Base-by-base conservation (phyloP, 1,140 invertebrate species). In the Apocrypta bakeri region DNA sequence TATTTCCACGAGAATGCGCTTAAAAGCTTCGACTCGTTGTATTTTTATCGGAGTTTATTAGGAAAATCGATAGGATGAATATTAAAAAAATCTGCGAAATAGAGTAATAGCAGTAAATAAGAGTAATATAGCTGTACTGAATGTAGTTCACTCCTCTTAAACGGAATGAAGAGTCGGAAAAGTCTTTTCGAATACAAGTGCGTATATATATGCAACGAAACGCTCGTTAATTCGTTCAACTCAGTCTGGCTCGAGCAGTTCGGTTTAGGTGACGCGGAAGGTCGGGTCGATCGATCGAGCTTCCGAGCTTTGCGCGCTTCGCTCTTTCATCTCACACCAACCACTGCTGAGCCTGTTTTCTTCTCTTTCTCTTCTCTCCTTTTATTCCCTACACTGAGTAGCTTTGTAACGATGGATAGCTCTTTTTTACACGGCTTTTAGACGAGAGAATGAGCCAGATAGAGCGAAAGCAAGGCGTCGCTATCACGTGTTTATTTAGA, bases 201-300 rank as follows among this genome's bases (percentile, higher is more conserved):
- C 21, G 42, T 17, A 42, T 42, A 48, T 48, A n/a, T 48, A 48
- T 17, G 21, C 42, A 14, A 17, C 12, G 42, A 37, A 1, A 17
- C 1, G 1, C 42, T 12, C 42, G 48, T n/a, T 56, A 56, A 56
- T 56, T 56, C 21, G 21, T 7, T n/a, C 21, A n/a, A n/a, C 48
- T 6, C 3, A 3, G 3, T 21, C 17, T n/a, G 14, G 17, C 1
- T 14, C 48, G 48, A 17, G 48, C 17, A n/a, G 48, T n/a, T 21
- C 48, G n/a, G 48, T 56, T 56, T 56, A 56, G 17, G 21, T 7
- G 48, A 56, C 12, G 64, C 64, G 64, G 14, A 66, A 66, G 64
- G 64, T 66, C 64, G 48, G 64, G 8, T 61, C 64, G 64, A 66
- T 66, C 64, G 64, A 66, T 66, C 64, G 64, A 66, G 64, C 64